Evolutionary conservation across 2,113 vertebrate genomes (phyloP).

Genomic region (Excalfactoria chinensis): DNA sequence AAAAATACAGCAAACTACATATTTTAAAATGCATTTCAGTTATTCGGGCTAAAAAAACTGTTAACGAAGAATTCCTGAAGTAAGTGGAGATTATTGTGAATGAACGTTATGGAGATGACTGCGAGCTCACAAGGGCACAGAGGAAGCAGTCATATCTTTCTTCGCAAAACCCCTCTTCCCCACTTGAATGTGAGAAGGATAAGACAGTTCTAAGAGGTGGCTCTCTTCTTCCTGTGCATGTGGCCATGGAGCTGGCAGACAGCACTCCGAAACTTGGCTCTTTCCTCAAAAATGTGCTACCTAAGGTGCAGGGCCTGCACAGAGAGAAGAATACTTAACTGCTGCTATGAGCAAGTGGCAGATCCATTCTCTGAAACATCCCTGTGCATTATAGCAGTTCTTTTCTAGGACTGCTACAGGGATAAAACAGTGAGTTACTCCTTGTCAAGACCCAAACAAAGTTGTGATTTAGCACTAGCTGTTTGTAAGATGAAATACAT

Average conservation of each 20-base stretch:
- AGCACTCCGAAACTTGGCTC: background rate
- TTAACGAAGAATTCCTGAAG: background rate
- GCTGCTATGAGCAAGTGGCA: background rate
- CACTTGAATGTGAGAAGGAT: background rate
- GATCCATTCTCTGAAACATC: background rate
- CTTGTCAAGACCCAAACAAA: constrained; percentile 25
- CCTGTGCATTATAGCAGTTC: background rate
- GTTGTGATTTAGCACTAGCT: constrained; percentile 18
- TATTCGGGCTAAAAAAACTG: constrained; percentile 8
- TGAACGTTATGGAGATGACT: background rate
- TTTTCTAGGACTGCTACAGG: background rate
- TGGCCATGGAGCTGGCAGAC: background rate
- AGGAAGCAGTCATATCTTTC: background rate
- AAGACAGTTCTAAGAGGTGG: background rate
- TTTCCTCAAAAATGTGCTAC: background rate
- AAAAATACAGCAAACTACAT: constrained; percentile 56
- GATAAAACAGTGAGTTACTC: constrained; percentile 12
- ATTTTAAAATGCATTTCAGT: constrained; percentile 42
- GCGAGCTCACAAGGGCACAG: background rate
- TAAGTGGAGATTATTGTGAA: background rate
- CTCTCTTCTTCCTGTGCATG: background rate
- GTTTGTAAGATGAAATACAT: constrained; percentile 29
- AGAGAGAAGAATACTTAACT: background rate
- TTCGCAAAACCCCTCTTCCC: background rate
- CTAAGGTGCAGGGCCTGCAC: background rate